phyloP scores from a whole-genome alignment of 2,888 invertebrate species.

The Elmis aenea region DNA sequence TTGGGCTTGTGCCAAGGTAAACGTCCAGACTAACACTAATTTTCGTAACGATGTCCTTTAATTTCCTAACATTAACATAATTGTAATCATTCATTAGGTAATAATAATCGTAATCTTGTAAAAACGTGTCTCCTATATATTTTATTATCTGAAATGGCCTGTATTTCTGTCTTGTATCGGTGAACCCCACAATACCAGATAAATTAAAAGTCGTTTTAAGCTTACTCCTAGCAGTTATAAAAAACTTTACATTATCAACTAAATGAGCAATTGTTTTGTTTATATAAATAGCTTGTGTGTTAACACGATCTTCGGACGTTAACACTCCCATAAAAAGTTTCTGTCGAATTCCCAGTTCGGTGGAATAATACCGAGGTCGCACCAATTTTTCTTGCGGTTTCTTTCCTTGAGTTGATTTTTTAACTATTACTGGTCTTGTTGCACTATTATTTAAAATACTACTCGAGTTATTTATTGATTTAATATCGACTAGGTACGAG shows the following conservation, averaged over 20 bases:
- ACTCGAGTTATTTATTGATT: too few species aligned
- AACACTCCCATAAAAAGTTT: slow-evolving; percentile 84
- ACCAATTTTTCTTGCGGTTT: slow-evolving; percentile 51
- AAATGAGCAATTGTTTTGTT: slow-evolving; percentile 83
- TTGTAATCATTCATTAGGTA: slow-evolving; percentile 80
- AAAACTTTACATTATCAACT: slow-evolving; percentile 69
- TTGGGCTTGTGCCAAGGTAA: slow-evolving; percentile 69
- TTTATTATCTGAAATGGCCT: slow-evolving; percentile 85
- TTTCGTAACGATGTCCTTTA: slow-evolving; percentile 66
- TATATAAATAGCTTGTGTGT: slow-evolving; percentile 72
- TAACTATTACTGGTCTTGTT: too few species aligned
- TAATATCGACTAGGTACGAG: too few species aligned
- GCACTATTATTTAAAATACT: too few species aligned
- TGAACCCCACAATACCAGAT: slow-evolving; percentile 72
- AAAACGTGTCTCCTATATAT: slow-evolving; percentile 83
- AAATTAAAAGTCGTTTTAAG: slow-evolving; percentile 40
- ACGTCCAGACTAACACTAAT: slow-evolving; percentile 82
- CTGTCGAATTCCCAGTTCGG: slow-evolving; percentile 89
- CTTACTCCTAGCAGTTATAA: slow-evolving; percentile 46
- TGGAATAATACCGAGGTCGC: slow-evolving; percentile 89
- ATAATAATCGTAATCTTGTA: slow-evolving; percentile 90
- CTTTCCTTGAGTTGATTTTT: slow-evolving; percentile 9
- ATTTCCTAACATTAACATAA: slow-evolving; percentile 75
- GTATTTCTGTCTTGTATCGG: slow-evolving; percentile 69
- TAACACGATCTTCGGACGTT: slow-evolving; percentile 67